Evolutionary conservation across 2,797 vertebrate genomes (phyloP).

Genomic region (Benthosema pterotum): DNA sequence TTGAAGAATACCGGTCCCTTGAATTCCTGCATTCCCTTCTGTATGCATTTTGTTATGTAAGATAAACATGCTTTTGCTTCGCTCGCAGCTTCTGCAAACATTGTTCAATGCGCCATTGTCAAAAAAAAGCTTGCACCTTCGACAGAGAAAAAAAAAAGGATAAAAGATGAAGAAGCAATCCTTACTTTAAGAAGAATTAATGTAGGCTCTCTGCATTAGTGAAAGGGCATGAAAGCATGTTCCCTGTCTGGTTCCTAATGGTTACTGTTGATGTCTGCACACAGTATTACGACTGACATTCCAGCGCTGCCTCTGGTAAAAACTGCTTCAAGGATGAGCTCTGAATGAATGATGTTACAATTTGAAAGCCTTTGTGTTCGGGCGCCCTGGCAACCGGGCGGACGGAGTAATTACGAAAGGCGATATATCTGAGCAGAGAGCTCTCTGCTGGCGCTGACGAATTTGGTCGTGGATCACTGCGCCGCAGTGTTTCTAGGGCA

Average conservation of each 20-base stretch:
- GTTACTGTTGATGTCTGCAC: conserved; percentile 2
- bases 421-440: conserved; percentile 21
- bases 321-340: conserved; percentile 8
- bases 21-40: conserved; percentile 7
- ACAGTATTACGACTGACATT: conserved; percentile 10
- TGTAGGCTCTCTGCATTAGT: too few relatives aligned
- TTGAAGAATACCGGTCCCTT: conserved; percentile 36
- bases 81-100: too few relatives aligned
- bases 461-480: conserved; percentile 30
- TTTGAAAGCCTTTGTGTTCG: conserved; percentile 1
- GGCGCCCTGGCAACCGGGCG: conserved; percentile 42
- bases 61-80: too few relatives aligned
- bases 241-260: background rate
- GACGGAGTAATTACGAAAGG: conserved; percentile 36
- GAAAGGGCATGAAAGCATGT: too few relatives aligned
- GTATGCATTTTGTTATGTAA: too few relatives aligned
- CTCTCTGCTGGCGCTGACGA: conserved; percentile 22
- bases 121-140: conserved; percentile 6
- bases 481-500: conserved; percentile 3
- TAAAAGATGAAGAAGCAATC: conserved; percentile 23
- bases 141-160: background rate
- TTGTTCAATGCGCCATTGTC: conserved; percentile 15
- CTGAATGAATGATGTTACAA: conserved; percentile 8
- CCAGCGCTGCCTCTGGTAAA: background rate
- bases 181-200: too few relatives aligned